Base-by-base conservation (phyloP, 2,797 vertebrate species). In the Enteromius radiatus region DNA sequence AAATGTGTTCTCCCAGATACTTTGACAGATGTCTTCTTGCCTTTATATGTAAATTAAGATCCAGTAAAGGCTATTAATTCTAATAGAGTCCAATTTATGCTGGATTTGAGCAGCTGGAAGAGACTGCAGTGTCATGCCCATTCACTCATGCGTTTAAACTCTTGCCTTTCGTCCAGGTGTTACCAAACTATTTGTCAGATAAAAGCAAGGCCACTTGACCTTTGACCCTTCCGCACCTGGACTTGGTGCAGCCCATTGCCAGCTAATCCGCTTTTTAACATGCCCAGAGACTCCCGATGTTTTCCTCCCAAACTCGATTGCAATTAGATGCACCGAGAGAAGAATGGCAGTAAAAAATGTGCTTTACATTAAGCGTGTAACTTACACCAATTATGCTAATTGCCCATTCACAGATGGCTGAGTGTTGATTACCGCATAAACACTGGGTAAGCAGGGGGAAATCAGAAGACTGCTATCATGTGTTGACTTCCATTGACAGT, bases 81-180 rank as follows among this genome's bases (percentile, higher is more conserved):
- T 92, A 94, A 95, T 95, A 90, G 93, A 94, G 92, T 93, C 93
- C 91, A 94, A 94, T 95, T 94, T 94, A 95, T 94, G 93, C 92
- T 89, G 78, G 69, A 84, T 84, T 84, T 63, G 89, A 95, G 92
- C 93, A 95, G 93, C 95, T 95, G 95, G 93, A 94, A 89, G 87
- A 81, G 92, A 90, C 92, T 91, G 90, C 92, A 92, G 91, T 90
- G 89, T 84, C 89, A 88, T 91, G 92, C 92, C 92, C 81, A 91
- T 94, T 86, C 87, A 88, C 81, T 88, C 87, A 88, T 86, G 85
- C 85, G 76, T 86, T 88, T 86, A 86, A 92, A 92, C 90, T 87
- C 81, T 87, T 45, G 88, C 88, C 86, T 85, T 81, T n/a, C 83
- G 89, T 94, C 92, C 93, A 95, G 92, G 94, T 94, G 94, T 94